A percentile compares a stretch with the other conserved stretches of the same genome.
Conservation (phyloP, 2,113 vertebrate genomes). For the Parus major region DNA sequence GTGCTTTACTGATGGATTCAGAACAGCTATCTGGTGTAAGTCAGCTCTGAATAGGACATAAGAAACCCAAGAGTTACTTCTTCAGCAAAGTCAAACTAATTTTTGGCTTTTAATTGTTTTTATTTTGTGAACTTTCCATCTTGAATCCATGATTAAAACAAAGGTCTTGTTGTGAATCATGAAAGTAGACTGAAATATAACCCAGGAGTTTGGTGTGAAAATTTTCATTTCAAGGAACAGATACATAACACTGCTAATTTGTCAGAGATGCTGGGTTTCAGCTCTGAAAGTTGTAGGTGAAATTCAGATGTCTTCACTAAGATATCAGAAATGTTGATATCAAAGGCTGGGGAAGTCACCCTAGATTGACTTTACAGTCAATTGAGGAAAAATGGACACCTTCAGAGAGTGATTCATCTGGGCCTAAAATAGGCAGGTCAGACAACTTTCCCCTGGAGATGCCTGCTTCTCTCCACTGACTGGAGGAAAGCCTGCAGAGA, state of each 20-base stretch:
- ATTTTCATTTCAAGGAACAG: background rate
- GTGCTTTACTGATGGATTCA: background rate
- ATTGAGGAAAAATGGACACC: background rate
- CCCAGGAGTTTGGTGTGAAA: background rate
- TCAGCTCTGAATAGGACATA: background rate
- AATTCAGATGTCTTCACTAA: background rate
- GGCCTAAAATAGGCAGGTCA: constrained; percentile 4
- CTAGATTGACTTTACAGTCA: background rate
- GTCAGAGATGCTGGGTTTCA: background rate
- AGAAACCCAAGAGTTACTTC: background rate
- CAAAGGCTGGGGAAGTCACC: background rate
- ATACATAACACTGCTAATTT: background rate
- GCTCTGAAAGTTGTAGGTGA: background rate
- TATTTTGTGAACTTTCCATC: background rate
- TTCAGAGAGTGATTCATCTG: constrained; percentile 28
- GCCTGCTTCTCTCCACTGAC: background rate
- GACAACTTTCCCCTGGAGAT: background rate
- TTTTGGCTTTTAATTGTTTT: background rate
- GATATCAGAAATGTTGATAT: background rate
- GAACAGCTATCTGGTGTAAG: background rate
- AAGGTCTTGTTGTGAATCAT: background rate
- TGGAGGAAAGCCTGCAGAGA: background rate
- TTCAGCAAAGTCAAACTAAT: background rate
- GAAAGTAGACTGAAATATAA: background rate
- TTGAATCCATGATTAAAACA: background rate